Percentiles rank a stretch among this genome's conserved stretches.
Evolutionary conservation across 2,888 invertebrate genomes (phyloP).

Genomic region (Miltochrista miniata): DNA sequence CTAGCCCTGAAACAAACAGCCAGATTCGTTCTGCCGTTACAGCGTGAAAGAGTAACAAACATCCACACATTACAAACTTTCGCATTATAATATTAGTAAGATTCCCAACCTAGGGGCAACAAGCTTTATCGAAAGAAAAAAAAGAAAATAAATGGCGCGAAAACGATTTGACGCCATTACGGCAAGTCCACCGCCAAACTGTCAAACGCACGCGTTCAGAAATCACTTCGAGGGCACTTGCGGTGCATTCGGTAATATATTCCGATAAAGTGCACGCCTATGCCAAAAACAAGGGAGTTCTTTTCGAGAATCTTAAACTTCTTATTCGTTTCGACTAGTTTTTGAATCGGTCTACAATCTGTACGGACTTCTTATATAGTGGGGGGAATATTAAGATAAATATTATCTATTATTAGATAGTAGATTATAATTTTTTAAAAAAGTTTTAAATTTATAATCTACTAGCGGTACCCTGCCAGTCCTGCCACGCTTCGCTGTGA

Average conservation of each 20-base stretch:
- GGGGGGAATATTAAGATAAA: no score
- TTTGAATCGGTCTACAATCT: background rate
- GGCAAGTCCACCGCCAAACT: slow-evolving; percentile 30
- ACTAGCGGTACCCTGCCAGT: no score
- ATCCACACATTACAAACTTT: no score
- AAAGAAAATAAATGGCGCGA: slow-evolving; percentile 45
- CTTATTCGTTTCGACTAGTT: background rate
- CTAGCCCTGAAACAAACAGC: no score
- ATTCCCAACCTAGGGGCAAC: background rate
- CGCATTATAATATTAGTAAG: background rate
- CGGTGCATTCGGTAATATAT: slow-evolving; percentile 51
- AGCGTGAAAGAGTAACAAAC: no score
- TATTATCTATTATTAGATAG: no score
- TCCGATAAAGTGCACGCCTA: slow-evolving; percentile 41
- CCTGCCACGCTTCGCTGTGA: no score
- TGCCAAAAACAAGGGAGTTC: slow-evolving; percentile 33
- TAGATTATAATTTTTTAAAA: no score
- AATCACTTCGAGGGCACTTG: slow-evolving; percentile 36
- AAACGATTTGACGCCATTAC: slow-evolving; percentile 35
- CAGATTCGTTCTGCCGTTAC: no score
- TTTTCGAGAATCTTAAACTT: background rate
- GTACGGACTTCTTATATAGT: no score
- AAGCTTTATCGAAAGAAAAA: background rate
- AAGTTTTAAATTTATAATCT: no score
- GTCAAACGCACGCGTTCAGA: slow-evolving; percentile 44